phyloP scores from a whole-genome alignment of 2,113 vertebrate species.

The Furnarius figulus region DNA sequence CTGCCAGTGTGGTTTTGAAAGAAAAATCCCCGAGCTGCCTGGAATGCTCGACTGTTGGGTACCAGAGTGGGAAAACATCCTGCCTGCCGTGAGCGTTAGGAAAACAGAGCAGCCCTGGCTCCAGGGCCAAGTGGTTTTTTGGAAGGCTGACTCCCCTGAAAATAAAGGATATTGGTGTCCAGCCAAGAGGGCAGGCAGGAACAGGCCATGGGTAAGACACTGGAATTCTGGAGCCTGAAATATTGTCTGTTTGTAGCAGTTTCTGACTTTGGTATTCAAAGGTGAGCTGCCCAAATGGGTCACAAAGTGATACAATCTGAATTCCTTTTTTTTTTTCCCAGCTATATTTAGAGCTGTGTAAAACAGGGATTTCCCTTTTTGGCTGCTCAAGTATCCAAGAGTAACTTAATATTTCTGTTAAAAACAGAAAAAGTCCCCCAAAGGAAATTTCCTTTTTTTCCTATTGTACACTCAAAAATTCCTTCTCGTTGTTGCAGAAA shows the following conservation, averaged over 20 bases:
- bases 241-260: not conserved
- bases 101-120: slow-evolving; percentile 41
- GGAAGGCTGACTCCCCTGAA: slow-evolving; percentile 32
- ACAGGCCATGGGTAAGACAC: slow-evolving; percentile 13
- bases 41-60: slow-evolving; percentile 56
- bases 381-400: not conserved
- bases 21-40: slow-evolving; percentile 26
- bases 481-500: not conserved
- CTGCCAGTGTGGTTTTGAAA: not conserved
- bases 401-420: slow-evolving; percentile 22
- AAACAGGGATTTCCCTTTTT: slow-evolving; percentile 38
- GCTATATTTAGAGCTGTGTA: not conserved
- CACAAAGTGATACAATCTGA: not conserved
- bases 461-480: slow-evolving; percentile 4
- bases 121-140: slow-evolving; percentile 44
- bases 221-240: slow-evolving; percentile 35
- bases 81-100: not conserved
- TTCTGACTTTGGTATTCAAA: not conserved
- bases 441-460: slow-evolving; percentile 33
- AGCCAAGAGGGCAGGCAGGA: slow-evolving; percentile 37
- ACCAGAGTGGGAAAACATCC: slow-evolving; percentile 47
- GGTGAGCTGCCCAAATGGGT: not conserved
- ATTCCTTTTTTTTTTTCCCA: not conserved
- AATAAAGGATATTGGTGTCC: slow-evolving; percentile 36
- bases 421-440: not conserved